Base-by-base conservation (phyloP, 1,140 invertebrate species). In the Drosophila kanapiae region DNA sequence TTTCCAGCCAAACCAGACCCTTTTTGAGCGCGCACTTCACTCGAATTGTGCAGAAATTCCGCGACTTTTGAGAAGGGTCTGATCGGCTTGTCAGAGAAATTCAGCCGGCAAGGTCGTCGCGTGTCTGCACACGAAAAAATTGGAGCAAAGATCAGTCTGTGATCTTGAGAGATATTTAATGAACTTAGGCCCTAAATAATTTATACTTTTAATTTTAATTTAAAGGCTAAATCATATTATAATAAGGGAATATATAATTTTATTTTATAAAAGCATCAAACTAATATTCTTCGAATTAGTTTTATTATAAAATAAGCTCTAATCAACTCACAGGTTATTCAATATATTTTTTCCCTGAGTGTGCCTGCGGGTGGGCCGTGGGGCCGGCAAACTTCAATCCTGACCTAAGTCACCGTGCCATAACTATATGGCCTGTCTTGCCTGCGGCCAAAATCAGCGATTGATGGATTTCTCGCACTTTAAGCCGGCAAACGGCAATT, bases 381-480 rank as follows among this genome's bases (percentile, higher is more conserved):
- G 61, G 38, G 40, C 47, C 72, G 53, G 58, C 58, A 57, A 56
- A 70, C 54, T 59, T 84, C 81, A 90, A 64, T 90, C 85, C 85
- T 84, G 85, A 88, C 84, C 85, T 84, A 90, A 90, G 81, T 72
- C 78, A 88, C 56, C 42, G 51, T 29, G 27, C 37, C 27, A 29
- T 18, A 37, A 38, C 48, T 38, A 47, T 53, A 43, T 42, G 31
- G 56, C 31, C 64, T 65, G 56, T 61, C 57, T 67, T 10, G 56
- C 64, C 72, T 35, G 40, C 35, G 72, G 79, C 47, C 57, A 40
- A 29, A 49, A 48, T 59, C 64, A 54, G 56, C 65, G 71, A 86
- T 88, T 86, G 83, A 86, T 86, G 80, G 83, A 78, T 88, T 69
- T 83, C 72, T 87, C 85, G 53, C 80, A 76, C 75, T 75, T 70